Evolutionary conservation across 2,113 vertebrate species (phyloP).

Genomic region (Dicerorhinus sumatrensis): DNA sequence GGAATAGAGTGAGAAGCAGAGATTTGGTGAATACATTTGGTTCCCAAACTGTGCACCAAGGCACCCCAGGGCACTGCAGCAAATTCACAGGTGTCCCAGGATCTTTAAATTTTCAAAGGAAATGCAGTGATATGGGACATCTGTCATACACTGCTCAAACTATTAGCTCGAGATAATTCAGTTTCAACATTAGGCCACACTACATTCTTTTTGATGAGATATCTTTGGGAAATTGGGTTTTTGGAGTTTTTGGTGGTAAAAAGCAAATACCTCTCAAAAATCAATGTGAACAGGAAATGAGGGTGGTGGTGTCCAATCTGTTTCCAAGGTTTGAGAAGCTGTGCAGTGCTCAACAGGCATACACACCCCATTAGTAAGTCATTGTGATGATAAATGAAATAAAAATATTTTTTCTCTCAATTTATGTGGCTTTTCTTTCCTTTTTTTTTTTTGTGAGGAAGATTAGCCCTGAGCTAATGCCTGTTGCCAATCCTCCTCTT

Average conservation of each 20-base stretch:
- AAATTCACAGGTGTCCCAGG: not conserved
- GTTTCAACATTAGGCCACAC: not conserved
- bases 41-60: not conserved
- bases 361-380: not conserved
- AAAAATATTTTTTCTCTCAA: not conserved
- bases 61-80: not conserved
- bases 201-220: not conserved
- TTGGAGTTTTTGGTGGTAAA: not conserved
- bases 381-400: constrained; percentile 2
- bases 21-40: not conserved
- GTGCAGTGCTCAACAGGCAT: not conserved
- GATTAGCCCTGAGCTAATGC: too few species aligned
- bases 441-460: too few species aligned
- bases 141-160: not conserved
- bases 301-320: not conserved
- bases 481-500: too few species aligned
- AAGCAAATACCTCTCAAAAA: not conserved
- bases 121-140: not conserved
- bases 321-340: not conserved
- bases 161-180: not conserved
- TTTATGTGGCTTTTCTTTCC: not conserved
- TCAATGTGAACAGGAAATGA: not conserved
- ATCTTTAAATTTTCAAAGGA: not conserved
- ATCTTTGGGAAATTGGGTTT: not conserved
- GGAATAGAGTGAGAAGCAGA: not conserved